Evolutionary conservation across 2,113 vertebrate species (phyloP), one percentile per base, ranked within the genome.

Genomic region (Oenanthe oenanthe): DNA sequence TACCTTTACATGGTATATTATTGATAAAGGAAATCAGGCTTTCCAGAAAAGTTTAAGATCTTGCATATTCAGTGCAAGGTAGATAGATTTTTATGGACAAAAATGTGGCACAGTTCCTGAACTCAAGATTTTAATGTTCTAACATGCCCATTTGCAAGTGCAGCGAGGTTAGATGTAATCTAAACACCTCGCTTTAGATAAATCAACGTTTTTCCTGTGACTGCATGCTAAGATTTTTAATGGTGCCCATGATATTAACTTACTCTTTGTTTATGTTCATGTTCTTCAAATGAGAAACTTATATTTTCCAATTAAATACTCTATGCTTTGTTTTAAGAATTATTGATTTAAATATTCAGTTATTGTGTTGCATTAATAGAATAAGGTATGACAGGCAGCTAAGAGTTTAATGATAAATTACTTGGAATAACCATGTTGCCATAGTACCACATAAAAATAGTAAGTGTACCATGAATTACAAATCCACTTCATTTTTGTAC

Each of bases 401-500:
- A 56, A 62, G 67, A 73, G 29, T 94, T 96, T 94, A 96, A 95
- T 88, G 67, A 96, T 85, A 92, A 92, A 96, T 93, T 91, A 82
- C 94, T 97, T 90, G 60, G 75, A 94, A 95, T 96, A 96, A 83
- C 67, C 62, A 73, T 93, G 93, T 97, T 96, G 89, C 94, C 89
- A 95, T 95, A 96, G 95, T 91, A 91, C 75, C 94, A 77, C 40
- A 43, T 91, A 96, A 95, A 95, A 96, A 94, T 95, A 96, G 84
- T 92, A 90, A 62, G 57, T 53, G 38, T 76, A 56, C 58, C n/a
- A 54, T 73, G 38, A 95, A 82, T 89, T 91, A 76, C 88, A 91
- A 92, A 94, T 76, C 34, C 1, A 4, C 72, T 81, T 95, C 5
- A 1, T 54, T 92, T 96, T 80, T 62, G 13, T 80, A 58, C 38